Percentiles rank a stretch among this genome's conserved stretches.
Conservation (phyloP, 2,888 invertebrate species). For the Xestia rhomboidea region DNA sequence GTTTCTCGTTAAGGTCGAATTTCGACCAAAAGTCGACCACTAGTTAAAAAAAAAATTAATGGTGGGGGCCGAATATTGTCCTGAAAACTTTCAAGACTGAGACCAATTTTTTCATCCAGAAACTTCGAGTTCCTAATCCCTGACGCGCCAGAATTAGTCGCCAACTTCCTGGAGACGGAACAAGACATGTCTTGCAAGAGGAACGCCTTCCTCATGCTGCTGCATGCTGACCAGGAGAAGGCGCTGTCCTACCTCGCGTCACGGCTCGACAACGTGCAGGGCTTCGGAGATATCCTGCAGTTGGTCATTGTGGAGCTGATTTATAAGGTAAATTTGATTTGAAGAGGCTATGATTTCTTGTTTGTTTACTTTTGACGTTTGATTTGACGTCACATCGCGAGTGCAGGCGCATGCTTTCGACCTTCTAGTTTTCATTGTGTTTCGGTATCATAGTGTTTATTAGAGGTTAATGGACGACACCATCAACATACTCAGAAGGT, state of each 20-base stretch:
- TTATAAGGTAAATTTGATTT: slow-evolving; percentile 94
- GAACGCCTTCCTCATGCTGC: slow-evolving; percentile 99
- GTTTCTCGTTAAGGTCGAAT: background rate
- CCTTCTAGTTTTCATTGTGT: background rate
- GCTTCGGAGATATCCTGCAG: slow-evolving; percentile 99
- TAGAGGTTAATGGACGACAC: background rate
- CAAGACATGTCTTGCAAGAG: slow-evolving; percentile 99
- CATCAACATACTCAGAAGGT: background rate
- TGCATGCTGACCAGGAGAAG: slow-evolving; percentile 98
- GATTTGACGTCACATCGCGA: background rate
- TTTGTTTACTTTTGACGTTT: background rate
- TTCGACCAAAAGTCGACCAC: too few species aligned
- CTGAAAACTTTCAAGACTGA: background rate
- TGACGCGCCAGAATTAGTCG: slow-evolving; percentile 99
- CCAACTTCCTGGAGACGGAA: slow-evolving; percentile 97
- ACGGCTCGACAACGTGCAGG: slow-evolving; percentile 97
- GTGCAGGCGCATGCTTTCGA: background rate
- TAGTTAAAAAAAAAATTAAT: too few species aligned
- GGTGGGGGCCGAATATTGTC: background rate
- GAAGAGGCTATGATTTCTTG: background rate
- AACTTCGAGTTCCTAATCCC: slow-evolving; percentile 99
- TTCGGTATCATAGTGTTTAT: background rate
- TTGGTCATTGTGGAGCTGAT: slow-evolving; percentile 99
- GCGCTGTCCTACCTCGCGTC: slow-evolving; percentile 98
- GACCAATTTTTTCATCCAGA: slow-evolving; percentile 79